Base-by-base conservation (phyloP, 53 echinoderm and acorn worm genomes). In the Stichopus horrens region DNA sequence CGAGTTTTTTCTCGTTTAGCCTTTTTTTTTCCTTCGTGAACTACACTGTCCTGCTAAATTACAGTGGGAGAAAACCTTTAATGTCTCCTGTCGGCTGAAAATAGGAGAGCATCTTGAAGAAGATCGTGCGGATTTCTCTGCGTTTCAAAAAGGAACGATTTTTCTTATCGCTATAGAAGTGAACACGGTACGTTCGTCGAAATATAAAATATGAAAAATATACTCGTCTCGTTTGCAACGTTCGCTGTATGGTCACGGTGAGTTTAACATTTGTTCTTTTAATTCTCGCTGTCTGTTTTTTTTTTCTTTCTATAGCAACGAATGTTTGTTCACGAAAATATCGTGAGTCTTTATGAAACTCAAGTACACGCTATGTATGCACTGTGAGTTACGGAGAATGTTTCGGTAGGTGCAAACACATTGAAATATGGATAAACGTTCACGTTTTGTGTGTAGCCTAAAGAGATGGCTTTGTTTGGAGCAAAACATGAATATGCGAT, bases 1-100 rank as follows among this genome's bases (percentile, higher is more conserved):
- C 73, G 18, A 14, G 55, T 71, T 65, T 88, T 71, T 89, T 55
- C 59, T 56, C 55, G 67, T 82, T 76, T 73, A 9, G 55, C 23
- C 68, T 68, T 53, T 75, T 21, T 20, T 87, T 18, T 86, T 0
- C 2, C 6, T 7, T 7, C 14, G 19, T 71, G 71, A 71, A 71
- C n/a, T 20, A 71, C 59, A 71, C 71, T 71, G 71, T 18, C 71
- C n/a, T 71, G 71, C 6, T 71, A 71, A 71, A 71, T 18, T 71
- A 37, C 2, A 37, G 0, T 37, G 37, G 37, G 37, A 37, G 37
- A 37, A 37, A 37, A 37, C 37, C 37, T 37, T 37, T 37, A 1
- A 37, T 37, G 37, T 37, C 37, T 37, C 37, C 37, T 63, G 16
- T 71, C 71, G n/a, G 71, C 63, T 13, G 63, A 18, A 5, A 16